Base-by-base conservation (phyloP, 1,140 invertebrate genomes). In the Choristoneura fumiferana region DNA sequence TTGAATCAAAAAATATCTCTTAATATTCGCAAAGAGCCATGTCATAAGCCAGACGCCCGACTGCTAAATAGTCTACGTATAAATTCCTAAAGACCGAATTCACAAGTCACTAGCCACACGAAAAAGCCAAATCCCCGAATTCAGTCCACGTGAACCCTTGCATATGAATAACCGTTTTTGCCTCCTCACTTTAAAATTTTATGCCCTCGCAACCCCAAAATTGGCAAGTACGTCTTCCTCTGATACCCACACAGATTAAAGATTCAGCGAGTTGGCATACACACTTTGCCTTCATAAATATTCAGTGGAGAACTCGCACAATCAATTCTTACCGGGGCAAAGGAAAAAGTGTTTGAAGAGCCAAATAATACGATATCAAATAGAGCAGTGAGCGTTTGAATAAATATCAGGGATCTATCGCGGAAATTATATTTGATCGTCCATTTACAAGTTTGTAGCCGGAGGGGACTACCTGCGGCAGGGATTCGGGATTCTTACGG, bases 201-300 rank as follows among this genome's bases (percentile, higher is more conserved):
- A 49, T 8, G 17, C 18, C 43, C 12, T 49, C 22, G 22, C 43
- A 22, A 49, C 43, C 39, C 40, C 43, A 1, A 49, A 49, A 49
- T 49, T 18, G 43, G 43, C 43, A n/a, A 40, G 40, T 45, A 45
- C 43, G 43, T 29, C 43, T 49, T 49, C 43, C 17, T 22, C 17
- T 49, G 43, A 49, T 49, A 49, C 43, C 43, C 43, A 1, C 43
- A 49, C 43, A 49, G 43, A 49, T 49, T 49, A 49, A 49, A 49
- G 43, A 49, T 49, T 49, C 43, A 49, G 43, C 12, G 43, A 49
- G 17, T 49, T 49, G 17, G 43, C 43, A 33, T 49, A 49, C 18
- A 49, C 43, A 49, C 43, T 49, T 49, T 49, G 43, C 43, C 22
- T 49, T 49, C 43, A 49, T 49, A 49, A 49, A 49, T 49, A 49